Evolutionary conservation across 2,113 vertebrate genomes (phyloP).

Genomic region (Spea bombifrons): DNA sequence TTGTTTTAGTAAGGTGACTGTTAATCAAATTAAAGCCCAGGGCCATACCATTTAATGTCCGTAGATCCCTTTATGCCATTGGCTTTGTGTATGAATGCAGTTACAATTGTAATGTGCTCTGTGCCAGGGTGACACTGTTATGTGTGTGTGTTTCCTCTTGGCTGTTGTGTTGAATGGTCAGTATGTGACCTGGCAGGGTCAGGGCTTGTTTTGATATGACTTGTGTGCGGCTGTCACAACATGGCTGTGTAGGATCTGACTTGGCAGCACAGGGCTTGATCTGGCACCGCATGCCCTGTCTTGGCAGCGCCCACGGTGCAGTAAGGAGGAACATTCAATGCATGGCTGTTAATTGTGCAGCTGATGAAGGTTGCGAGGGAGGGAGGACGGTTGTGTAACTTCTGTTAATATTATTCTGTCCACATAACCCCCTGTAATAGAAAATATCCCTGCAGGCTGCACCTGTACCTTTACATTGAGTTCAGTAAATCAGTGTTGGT

Average conservation of each 20-base stretch:
- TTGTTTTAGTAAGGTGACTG: too few relatives aligned
- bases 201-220: constrained; percentile 17
- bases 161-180: not conserved
- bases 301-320: constrained; percentile 22
- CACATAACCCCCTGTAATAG: not conserved
- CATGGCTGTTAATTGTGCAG: constrained; percentile 35
- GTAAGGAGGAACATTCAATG: constrained; percentile 19
- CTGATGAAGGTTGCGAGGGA: constrained; percentile 5
- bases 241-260: constrained; percentile 8
- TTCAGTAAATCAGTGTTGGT: too few relatives aligned
- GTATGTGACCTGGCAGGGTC: not conserved
- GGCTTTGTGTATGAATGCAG: too few relatives aligned
- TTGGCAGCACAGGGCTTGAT: constrained; percentile 9
- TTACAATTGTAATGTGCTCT: not conserved
- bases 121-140: not conserved
- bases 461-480: too few relatives aligned
- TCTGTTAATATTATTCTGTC: constrained; percentile 34
- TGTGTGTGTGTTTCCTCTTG: constrained; percentile 7
- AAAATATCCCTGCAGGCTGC: too few relatives aligned
- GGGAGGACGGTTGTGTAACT: constrained; percentile 3
- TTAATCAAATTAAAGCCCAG: too few relatives aligned
- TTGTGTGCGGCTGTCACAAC: not conserved
- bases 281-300: constrained; percentile 13
- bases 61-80: too few relatives aligned
- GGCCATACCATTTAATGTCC: not conserved